These are phyloP conservation scores for Strix occidentalis DNA, from an alignment of 2,797 vertebrate species.

Conservation along the genomic window DNA sequence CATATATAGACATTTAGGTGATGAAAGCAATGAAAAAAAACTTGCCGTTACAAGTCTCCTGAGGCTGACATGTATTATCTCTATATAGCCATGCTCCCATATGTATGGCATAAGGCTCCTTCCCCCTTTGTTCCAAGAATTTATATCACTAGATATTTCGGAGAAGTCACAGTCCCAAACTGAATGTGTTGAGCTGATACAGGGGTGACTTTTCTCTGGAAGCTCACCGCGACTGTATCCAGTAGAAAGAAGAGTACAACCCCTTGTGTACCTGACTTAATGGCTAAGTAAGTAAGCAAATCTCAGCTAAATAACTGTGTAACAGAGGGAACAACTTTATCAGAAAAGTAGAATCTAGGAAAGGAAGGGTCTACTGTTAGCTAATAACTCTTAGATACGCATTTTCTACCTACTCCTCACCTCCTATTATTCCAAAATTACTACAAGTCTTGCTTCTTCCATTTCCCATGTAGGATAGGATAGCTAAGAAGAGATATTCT, in stretches of 20 bases:
- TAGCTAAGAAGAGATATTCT: neutral
- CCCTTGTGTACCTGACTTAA: neutral
- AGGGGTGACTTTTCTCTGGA: neutral
- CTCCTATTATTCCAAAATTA: neutral
- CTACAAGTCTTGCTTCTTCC: neutral
- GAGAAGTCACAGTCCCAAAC: neutral
- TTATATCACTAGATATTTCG: constrained; percentile 5
- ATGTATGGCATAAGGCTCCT: neutral
- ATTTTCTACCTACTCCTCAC: neutral
- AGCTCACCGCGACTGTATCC: neutral
- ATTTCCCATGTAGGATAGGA: neutral
- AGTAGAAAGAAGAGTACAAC: neutral
- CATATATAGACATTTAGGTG: neutral
- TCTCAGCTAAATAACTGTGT: neutral
- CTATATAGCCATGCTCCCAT: neutral
- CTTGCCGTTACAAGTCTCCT: neutral
- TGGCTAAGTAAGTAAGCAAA: neutral
- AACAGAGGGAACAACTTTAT: neutral
- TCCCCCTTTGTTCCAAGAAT: constrained; percentile 19
- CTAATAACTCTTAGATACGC: neutral
- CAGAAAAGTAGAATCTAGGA: neutral
- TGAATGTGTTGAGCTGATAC: neutral
- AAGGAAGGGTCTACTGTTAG: neutral
- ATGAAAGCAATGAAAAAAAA: constrained; percentile 6
- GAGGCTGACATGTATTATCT: constrained; percentile 35